Base-by-base conservation (phyloP, 2,113 vertebrate genomes). In the human (Homo sapiens) region DNA sequence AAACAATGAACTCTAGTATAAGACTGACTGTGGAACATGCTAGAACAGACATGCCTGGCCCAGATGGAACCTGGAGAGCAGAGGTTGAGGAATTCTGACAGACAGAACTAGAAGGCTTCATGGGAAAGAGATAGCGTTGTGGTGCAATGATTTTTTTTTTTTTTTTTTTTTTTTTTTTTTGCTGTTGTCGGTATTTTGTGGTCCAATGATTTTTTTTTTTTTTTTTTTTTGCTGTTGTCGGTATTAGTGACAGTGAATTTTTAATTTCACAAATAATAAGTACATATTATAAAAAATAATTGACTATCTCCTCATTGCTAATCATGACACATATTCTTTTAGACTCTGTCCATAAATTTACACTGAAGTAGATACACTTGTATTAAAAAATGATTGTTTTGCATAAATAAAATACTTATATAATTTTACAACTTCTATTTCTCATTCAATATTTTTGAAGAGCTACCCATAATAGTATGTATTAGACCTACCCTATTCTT, bases 261-360 rank as follows among this genome's bases (percentile, higher is more conserved):
- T 93, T 72, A 52, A 85, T 81, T 81, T 79, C 82, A 89, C 30
- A 72, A 61, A 40, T 48, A 91, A 73, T 68, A 84, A 72, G 73
- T 61, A 40, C 79, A 81, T 90, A 40, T 80, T 96, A 40, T 30
- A 86, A 96, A 97, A 93, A 43, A 68, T 52, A 76, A 55, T 40
- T 50, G n/a, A 40, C 32, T 35, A 8, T 81, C 70, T 96, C 82
- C 20, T 89, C 76, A 50, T 43, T 89, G 25, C 22, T 90, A 93
- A 93, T 86, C 35, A 50, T 66, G 45, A 72, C 14, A 80, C 35
- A 30, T 23, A 50, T 40, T 52, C 45, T 95, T 89, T 86, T 50
- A 81, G 40, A 75, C 18, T 45, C 61, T 93, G 73, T 73, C 83
- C 45, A 43, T 93, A 93, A 80, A 57, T 81, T 57, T 86, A 90